Percentiles rank a stretch among this genome's conserved stretches.
Conservation (phyloP, 2,888 invertebrate species). For the Agrotis exclamationis region DNA sequence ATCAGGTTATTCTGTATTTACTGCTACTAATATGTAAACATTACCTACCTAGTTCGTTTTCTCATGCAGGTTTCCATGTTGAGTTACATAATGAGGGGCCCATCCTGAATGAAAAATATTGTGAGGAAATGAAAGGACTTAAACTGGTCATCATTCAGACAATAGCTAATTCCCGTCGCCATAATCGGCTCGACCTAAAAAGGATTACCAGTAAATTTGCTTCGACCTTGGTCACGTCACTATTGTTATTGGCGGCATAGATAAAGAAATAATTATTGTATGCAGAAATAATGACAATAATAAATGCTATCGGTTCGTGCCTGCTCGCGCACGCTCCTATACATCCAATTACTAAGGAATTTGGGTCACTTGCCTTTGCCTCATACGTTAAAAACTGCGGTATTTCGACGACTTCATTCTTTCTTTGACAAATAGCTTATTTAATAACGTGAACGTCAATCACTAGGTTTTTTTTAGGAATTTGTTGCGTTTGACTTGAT, state of each 20-base stretch:
- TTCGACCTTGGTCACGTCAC: conserved; percentile 45
- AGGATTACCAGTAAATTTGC: conserved; percentile 35
- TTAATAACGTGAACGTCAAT: conserved; percentile 49
- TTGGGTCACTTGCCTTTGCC: conserved; percentile 65
- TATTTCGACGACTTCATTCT: conserved; percentile 59
- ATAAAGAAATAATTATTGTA: conserved; percentile 29
- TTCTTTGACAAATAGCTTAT: conserved; percentile 56
- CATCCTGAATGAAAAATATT: conserved; percentile 5
- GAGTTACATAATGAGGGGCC: neutral
- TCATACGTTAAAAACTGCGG: conserved; percentile 56
- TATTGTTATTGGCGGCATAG: conserved; percentile 22
- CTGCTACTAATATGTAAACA: neutral
- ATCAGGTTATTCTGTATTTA: neutral
- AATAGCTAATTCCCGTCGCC: conserved; percentile 53
- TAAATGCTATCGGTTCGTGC: conserved; percentile 50
- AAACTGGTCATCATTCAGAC: conserved; percentile 19
- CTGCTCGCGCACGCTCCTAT: conserved; percentile 56
- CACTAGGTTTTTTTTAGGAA: conserved; percentile 1
- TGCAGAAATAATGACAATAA: conserved; percentile 54
- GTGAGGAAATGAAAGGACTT: conserved; percentile 29
- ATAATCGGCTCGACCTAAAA: conserved; percentile 22
- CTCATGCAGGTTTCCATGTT: neutral
- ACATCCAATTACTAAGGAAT: conserved; percentile 66
- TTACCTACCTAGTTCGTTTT: neutral
- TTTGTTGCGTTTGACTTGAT: conserved; percentile 28